Conservation (phyloP, 2,113 vertebrate species). For the Phrynocephalus versicolor region DNA sequence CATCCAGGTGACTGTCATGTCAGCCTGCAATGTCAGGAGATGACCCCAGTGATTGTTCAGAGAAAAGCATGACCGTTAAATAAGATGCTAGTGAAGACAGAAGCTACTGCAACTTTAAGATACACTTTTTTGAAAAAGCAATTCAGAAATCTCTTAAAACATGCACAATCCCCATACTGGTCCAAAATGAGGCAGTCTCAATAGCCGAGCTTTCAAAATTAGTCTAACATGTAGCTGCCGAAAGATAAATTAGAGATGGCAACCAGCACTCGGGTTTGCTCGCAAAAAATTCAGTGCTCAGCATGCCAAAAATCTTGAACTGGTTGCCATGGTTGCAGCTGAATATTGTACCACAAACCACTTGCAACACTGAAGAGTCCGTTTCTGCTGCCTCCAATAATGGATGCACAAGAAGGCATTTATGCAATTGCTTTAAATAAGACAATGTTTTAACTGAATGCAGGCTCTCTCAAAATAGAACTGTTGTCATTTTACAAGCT, state of each 20-base stretch:
- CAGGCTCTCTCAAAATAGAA: constrained; percentile 23
- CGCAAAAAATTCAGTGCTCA: constrained; percentile 47
- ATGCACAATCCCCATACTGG: constrained; percentile 11
- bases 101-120: background rate
- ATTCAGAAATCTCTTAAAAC: constrained; percentile 34
- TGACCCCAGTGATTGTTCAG: too few species aligned
- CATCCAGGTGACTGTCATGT: background rate
- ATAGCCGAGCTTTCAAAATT: constrained; percentile 17
- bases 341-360: constrained; percentile 52
- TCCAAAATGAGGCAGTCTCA: constrained; percentile 21
- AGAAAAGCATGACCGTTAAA: constrained; percentile 5
- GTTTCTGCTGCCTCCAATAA: constrained; percentile 46
- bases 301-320: constrained; percentile 55
- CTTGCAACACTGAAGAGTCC: constrained; percentile 46
- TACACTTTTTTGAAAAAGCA: background rate
- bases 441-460: constrained; percentile 27
- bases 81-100: background rate
- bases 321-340: constrained; percentile 66
- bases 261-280: constrained; percentile 50
- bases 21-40: background rate
- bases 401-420: constrained; percentile 39
- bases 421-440: constrained; percentile 38
- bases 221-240: constrained; percentile 27
- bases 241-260: constrained; percentile 16
- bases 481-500: constrained; percentile 6